A percentile compares a stretch with the other conserved stretches of the same genome.
These are phyloP conservation scores for Trachymyrmex septentrionalis DNA, from an alignment of 1,140 invertebrate genomes.

Conservation along the genomic window DNA sequence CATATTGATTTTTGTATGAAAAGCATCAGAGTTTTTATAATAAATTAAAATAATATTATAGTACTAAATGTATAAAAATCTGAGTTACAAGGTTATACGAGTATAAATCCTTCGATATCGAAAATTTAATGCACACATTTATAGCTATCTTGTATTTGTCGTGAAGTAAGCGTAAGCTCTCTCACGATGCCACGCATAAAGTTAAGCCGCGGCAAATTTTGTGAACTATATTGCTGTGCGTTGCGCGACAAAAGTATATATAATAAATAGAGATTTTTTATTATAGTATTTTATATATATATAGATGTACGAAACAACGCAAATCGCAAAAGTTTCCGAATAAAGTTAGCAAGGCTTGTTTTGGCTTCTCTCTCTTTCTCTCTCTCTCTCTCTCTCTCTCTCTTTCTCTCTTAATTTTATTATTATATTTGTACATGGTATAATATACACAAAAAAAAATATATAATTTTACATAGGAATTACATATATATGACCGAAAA, in stretches of 20 bases:
- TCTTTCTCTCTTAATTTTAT: background rate
- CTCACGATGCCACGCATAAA: conserved; percentile 12
- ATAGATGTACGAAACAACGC: background rate
- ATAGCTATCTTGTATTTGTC: conserved; percentile 50
- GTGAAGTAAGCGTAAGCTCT: conserved; percentile 37
- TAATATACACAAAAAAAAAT: background rate
- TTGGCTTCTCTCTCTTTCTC: background rate
- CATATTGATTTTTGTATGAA: background rate
- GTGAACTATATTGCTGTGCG: conserved; percentile 35
- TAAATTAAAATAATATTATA: background rate
- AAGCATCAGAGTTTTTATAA: conserved; percentile 1
- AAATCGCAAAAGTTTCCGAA: conserved; percentile 6
- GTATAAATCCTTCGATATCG: conserved; percentile 29
- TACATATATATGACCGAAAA: no score
- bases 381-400: background rate
- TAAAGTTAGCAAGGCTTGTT: background rate
- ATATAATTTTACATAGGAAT: no score
- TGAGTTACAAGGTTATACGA: background rate
- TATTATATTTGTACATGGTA: background rate
- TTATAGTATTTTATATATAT: conserved; percentile 17
- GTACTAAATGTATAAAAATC: background rate
- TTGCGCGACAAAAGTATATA: conserved; percentile 17
- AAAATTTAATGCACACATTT: conserved; percentile 38
- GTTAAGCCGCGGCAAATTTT: conserved; percentile 39
- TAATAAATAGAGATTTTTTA: conserved; percentile 25